Percentiles rank a stretch among this genome's conserved stretches.
Evolutionary conservation across 35 echinoderm and acorn worm species (phyloP).

Genomic region (Amphiura filiformis): DNA sequence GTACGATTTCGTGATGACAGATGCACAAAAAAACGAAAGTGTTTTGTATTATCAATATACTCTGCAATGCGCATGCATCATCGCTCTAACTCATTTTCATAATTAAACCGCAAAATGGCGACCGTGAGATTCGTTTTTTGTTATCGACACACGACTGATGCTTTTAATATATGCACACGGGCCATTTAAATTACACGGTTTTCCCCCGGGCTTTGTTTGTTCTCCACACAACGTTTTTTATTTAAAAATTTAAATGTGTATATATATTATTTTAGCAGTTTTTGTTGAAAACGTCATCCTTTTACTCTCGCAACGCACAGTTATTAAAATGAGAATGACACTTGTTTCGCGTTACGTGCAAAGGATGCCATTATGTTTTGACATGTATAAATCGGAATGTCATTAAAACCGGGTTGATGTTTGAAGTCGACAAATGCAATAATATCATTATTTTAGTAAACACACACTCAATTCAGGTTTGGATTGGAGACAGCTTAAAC

Average conservation of each 20-base stretch:
- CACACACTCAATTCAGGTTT: neutral
- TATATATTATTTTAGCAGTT: neutral
- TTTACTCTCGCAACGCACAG: too few relatives aligned
- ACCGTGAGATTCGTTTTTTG: neutral
- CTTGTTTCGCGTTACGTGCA: too few relatives aligned
- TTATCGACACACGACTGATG: neutral
- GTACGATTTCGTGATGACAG: too few relatives aligned
- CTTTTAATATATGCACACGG: neutral
- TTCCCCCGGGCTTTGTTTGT: neutral
- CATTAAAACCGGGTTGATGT: too few relatives aligned
- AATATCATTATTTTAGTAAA: neutral
- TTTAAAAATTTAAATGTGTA: neutral
- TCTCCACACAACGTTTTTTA: neutral
- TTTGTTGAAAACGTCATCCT: neutral
- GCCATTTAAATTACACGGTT: neutral
- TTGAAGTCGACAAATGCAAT: too few relatives aligned
- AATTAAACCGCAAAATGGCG: slow-evolving; percentile 11
- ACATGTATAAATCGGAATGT: too few relatives aligned
- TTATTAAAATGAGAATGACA: too few relatives aligned
- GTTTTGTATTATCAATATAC: neutral
- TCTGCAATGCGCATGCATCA: neutral
- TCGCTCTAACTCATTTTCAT: neutral
- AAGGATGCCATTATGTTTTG: too few relatives aligned
- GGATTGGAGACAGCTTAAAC: neutral
- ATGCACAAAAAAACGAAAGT: neutral